A percentile compares a stretch with the other conserved stretches of the same genome.
These are phyloP conservation scores for Pelosia muscerda DNA, from an alignment of 2,888 invertebrate species.

Conservation along the genomic window DNA sequence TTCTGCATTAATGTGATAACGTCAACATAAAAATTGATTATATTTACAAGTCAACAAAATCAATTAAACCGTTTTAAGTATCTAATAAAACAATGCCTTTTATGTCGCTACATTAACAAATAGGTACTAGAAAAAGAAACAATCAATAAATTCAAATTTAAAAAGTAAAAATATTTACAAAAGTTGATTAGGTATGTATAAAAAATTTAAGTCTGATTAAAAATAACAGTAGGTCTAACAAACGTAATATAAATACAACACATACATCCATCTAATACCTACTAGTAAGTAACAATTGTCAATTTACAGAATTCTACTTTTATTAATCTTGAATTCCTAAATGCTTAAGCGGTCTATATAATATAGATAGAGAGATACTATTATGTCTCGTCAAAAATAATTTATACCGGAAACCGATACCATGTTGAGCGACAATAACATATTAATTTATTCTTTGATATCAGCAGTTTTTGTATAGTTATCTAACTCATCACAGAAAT, in stretches of 20 bases:
- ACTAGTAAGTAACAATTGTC: slow-evolving; percentile 4
- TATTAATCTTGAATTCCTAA: slow-evolving; percentile 29
- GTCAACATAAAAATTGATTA: neutral
- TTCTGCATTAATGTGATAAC: neutral
- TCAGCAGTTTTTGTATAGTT: slow-evolving; percentile 14
- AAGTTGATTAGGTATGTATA: neutral
- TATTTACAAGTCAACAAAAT: neutral
- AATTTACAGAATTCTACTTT: slow-evolving; percentile 27
- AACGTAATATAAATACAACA: slow-evolving; percentile 18
- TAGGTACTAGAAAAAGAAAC: neutral
- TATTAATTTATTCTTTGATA: neutral
- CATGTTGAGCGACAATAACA: slow-evolving; percentile 50
- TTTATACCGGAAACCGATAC: slow-evolving; percentile 18
- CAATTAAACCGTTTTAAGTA: neutral
- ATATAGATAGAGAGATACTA: slow-evolving; percentile 25
- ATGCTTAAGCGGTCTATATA: slow-evolving; percentile 41
- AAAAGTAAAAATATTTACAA: slow-evolving; percentile 8
- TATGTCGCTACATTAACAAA: neutral
- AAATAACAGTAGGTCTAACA: slow-evolving; percentile 1
- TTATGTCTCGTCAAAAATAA: slow-evolving; percentile 40
- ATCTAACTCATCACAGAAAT: slow-evolving; percentile 46
- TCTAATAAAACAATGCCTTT: neutral
- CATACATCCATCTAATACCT: slow-evolving; percentile 27
- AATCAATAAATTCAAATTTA: neutral
- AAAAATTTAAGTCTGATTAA: neutral